A percentile compares a stretch with the other conserved stretches of the same genome.
phyloP scores from a whole-genome alignment of 2,113 vertebrate genomes.

The Scatophagus argus region DNA sequence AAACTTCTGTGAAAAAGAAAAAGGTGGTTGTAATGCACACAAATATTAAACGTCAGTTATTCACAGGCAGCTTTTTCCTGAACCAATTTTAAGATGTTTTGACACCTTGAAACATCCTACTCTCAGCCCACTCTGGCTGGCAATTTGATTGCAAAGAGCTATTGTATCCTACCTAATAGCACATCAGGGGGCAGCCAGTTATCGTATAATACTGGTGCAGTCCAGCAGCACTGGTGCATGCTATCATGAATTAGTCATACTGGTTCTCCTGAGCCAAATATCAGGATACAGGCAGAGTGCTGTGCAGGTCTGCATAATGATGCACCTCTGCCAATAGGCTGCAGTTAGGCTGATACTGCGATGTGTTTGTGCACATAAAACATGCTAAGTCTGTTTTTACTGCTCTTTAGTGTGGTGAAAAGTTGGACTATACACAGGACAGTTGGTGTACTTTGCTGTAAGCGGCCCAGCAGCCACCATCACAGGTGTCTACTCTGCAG shows the following conservation, averaged over 20 bases:
- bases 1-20: not conserved
- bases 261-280: conserved; percentile 20
- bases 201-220: conserved; percentile 20
- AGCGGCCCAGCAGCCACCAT: conserved; percentile 38
- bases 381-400: not conserved
- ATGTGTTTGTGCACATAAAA: not conserved
- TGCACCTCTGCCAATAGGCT: not conserved
- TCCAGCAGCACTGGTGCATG: conserved; percentile 12
- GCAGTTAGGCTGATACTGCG: not conserved
- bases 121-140: not conserved
- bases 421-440: conserved; percentile 29
- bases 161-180: not conserved
- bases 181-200: conserved; percentile 2
- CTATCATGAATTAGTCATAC: conserved; percentile 43
- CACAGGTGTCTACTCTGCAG: conserved; percentile 76
- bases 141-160: conserved; percentile 6
- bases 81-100: not conserved
- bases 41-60: not conserved
- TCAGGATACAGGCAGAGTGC: not conserved
- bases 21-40: not conserved
- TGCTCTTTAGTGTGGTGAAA: not conserved
- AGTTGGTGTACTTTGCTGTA: conserved; percentile 41
- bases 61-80: not conserved
- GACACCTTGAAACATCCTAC: not conserved
- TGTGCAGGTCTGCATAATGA: conserved; percentile 9